These are phyloP conservation scores for Arctocebus calabarensis DNA, from an alignment of 2,797 vertebrate species.

Conservation along the genomic window DNA sequence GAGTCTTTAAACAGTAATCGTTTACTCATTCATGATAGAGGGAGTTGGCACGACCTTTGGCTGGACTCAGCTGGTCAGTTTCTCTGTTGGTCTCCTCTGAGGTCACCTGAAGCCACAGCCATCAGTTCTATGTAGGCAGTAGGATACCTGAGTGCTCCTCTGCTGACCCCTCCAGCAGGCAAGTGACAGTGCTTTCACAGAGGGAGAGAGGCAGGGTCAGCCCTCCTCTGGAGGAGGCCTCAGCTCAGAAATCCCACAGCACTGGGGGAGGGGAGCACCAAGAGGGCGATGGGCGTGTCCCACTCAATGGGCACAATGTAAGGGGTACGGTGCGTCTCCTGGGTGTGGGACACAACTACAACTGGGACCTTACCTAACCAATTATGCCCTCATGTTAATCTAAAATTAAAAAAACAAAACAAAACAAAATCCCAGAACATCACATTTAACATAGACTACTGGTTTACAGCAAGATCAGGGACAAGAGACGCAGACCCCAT, in stretches of 20 bases:
- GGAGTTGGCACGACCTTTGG: not conserved
- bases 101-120: not conserved
- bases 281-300: no score
- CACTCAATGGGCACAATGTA: no score
- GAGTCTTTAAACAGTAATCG: not conserved
- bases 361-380: no score
- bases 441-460: not conserved
- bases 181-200: not conserved
- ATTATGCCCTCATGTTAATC: no score
- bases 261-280: no score
- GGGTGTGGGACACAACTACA: no score
- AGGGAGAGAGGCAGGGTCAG: not conserved
- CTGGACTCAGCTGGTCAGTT: not conserved
- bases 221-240: not conserved
- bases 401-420: no score
- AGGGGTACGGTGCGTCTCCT: no score
- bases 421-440: not conserved
- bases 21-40: not conserved
- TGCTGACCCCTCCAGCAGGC: not conserved
- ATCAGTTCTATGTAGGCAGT: not conserved
- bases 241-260: not conserved
- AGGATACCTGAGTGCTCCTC: not conserved
- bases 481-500: not conserved
- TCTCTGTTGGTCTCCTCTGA: not conserved
- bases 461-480: not conserved